Conservation (phyloP, 2,113 vertebrate genomes). For the Sitta europaea region DNA sequence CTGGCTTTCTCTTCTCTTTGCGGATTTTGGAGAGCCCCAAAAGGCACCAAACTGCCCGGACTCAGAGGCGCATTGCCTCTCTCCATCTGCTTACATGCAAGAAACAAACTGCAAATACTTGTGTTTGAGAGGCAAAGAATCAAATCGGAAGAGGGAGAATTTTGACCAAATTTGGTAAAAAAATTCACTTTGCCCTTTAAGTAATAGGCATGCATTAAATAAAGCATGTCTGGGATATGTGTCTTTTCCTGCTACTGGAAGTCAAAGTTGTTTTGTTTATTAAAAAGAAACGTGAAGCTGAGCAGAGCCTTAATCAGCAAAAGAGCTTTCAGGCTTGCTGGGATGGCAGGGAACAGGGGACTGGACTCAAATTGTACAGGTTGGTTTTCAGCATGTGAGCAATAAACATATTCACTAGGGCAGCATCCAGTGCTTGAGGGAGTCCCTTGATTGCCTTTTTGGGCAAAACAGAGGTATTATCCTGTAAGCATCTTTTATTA, state of each 20-base stretch:
- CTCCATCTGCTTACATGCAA: background rate
- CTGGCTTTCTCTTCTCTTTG: background rate
- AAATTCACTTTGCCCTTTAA: background rate
- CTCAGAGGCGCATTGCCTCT: background rate
- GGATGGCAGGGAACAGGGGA: background rate
- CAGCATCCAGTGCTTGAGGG: background rate
- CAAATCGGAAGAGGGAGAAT: background rate
- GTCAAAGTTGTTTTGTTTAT: background rate
- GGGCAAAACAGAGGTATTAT: background rate
- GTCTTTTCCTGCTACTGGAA: background rate
- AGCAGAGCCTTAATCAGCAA: background rate
- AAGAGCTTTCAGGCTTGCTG: background rate
- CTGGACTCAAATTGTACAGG: background rate
- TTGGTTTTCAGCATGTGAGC: background rate
- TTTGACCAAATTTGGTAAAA: constrained; percentile 56
- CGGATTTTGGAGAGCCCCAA: background rate
- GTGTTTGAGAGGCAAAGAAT: background rate
- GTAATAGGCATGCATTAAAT: background rate
- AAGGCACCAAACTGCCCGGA: background rate
- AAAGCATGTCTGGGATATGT: background rate
- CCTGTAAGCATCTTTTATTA: background rate
- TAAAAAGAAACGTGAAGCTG: background rate
- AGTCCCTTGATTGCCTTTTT: background rate
- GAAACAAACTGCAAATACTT: background rate
- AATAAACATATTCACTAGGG: rapidly evolving